These are phyloP conservation scores for Muscicapa comitata DNA, from an alignment of 2,797 vertebrate species.

Conservation along the genomic window DNA sequence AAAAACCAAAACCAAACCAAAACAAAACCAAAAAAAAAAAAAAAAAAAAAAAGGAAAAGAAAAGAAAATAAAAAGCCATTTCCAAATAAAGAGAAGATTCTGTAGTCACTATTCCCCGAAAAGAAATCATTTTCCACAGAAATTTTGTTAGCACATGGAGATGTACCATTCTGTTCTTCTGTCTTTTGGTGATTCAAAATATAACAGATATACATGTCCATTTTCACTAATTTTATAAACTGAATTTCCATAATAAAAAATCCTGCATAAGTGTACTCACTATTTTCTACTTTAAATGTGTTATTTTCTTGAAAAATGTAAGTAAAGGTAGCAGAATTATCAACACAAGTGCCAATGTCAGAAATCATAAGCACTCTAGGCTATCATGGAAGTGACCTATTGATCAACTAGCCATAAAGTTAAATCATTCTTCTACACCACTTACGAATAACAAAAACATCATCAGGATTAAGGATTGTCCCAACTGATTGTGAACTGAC, in stretches of 20 bases:
- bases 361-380: background rate
- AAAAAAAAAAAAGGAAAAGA: no score
- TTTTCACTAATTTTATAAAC: background rate
- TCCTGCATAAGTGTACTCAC: background rate
- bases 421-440: background rate
- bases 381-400: background rate
- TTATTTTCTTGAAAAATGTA: background rate
- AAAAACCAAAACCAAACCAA: no score
- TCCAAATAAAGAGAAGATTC: background rate
- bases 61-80: accelerated
- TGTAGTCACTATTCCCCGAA: background rate
- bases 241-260: background rate
- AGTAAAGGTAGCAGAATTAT: background rate
- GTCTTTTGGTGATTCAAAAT: background rate
- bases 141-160: background rate
- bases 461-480: background rate
- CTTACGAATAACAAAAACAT: background rate
- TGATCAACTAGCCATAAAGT: background rate
- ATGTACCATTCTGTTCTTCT: background rate
- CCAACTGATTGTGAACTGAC: background rate
- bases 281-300: background rate
- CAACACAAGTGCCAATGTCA: background rate
- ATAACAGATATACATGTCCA: no score
- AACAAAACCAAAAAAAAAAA: no score
- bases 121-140: background rate